A percentile compares a stretch with the other conserved stretches of the same genome.
Conservation (phyloP, 2,113 vertebrate species). For the Hemiscyllium ocellatum region DNA sequence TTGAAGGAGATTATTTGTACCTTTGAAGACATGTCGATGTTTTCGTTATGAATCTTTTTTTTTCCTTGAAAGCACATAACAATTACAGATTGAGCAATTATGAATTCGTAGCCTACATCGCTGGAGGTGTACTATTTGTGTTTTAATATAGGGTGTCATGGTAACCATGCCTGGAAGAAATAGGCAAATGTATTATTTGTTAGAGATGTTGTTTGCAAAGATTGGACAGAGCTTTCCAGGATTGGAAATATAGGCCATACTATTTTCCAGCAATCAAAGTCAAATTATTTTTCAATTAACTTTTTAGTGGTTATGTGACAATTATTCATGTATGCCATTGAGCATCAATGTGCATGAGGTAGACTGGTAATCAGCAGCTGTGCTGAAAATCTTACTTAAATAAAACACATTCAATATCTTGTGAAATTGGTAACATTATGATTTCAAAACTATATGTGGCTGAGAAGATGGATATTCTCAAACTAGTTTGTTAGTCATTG, state of each 20-base stretch:
- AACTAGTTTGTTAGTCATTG: not conserved
- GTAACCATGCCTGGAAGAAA: not conserved
- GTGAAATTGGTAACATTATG: not conserved
- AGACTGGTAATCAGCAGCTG: not conserved
- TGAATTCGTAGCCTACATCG: not conserved
- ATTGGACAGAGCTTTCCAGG: not conserved
- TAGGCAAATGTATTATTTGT: not conserved
- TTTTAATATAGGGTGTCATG: not conserved
- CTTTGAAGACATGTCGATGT: not conserved
- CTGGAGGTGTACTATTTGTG: not conserved
- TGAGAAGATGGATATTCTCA: not conserved
- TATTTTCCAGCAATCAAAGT: not conserved
- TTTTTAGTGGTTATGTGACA: not conserved
- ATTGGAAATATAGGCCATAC: not conserved
- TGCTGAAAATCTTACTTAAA: not conserved
- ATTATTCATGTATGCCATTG: not conserved
- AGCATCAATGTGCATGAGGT: not conserved
- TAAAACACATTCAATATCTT: not conserved
- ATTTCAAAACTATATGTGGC: not conserved
- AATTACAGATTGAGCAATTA: not conserved
- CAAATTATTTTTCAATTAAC: conserved; percentile 8
- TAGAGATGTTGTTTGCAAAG: conserved; percentile 5
- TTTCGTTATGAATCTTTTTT: not conserved
- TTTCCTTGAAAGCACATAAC: not conserved
- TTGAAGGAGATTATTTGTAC: not conserved